Conservation (phyloP, 2,797 vertebrate genomes). For the Cichlasoma orientale region DNA sequence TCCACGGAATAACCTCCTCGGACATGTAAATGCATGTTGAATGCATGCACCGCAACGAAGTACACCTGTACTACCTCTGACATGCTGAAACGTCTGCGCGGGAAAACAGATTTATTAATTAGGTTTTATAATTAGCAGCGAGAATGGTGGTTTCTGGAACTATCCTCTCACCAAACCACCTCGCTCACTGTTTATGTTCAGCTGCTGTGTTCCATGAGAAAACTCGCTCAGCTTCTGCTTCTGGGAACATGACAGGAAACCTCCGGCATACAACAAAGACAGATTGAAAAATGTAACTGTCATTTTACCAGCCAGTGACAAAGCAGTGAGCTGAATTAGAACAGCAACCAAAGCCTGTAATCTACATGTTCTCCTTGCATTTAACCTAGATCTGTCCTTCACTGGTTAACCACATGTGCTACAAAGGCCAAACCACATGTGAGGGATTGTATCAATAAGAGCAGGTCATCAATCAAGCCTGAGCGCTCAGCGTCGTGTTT, state of each 20-base stretch:
- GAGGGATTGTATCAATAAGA: conserved; percentile 74
- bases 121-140: background rate
- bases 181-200: background rate
- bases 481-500: conserved; percentile 65
- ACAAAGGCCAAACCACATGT: conserved; percentile 80
- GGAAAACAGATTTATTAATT: no score
- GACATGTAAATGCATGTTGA: background rate
- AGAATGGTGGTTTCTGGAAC: background rate
- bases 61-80: background rate
- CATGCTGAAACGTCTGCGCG: background rate
- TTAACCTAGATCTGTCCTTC: conserved; percentile 62
- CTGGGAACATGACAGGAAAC: conserved; percentile 40
- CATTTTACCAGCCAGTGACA: conserved; percentile 64
- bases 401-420: conserved; percentile 79
- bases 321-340: conserved; percentile 69
- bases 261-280: conserved; percentile 68
- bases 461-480: conserved; percentile 72
- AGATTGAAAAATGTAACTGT: conserved; percentile 56
- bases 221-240: background rate
- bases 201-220: conserved; percentile 13
- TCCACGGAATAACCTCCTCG: background rate
- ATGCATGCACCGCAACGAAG: background rate
- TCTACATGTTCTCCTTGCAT: conserved; percentile 54
- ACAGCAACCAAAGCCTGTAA: conserved; percentile 65
- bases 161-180: background rate